These are phyloP conservation scores for Taenaris catops DNA, from an alignment of 2,888 invertebrate genomes.

Conservation along the genomic window DNA sequence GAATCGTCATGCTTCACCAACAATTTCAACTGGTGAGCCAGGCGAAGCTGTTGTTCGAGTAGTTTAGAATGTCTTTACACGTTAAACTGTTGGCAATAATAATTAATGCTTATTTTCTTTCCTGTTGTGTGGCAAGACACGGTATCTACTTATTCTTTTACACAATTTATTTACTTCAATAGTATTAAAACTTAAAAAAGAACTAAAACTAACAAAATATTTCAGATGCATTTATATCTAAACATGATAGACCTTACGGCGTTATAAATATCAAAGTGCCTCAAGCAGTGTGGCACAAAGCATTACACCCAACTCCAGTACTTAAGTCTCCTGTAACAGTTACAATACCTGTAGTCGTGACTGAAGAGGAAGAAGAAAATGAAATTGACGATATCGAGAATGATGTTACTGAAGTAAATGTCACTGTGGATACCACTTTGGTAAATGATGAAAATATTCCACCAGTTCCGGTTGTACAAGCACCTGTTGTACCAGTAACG, in stretches of 20 bases:
- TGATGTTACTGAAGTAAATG: constrained; percentile 29
- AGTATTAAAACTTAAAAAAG: background rate
- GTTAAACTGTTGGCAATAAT: constrained; percentile 30
- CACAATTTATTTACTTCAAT: background rate
- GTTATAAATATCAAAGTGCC: constrained; percentile 55
- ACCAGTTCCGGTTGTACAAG: constrained; percentile 15
- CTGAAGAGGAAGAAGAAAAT: constrained; percentile 36
- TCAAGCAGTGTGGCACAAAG: constrained; percentile 50
- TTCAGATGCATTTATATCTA: constrained; percentile 24
- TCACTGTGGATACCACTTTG: constrained; percentile 28
- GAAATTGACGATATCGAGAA: constrained; percentile 31
- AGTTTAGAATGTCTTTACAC: constrained; percentile 16
- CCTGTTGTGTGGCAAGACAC: constrained; percentile 26
- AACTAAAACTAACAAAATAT: constrained; percentile 5
- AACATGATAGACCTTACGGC: constrained; percentile 46
- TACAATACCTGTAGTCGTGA: constrained; percentile 60
- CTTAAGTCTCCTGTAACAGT: constrained; percentile 61
- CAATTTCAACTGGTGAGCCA: constrained; percentile 54
- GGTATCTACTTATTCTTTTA: too few relatives aligned
- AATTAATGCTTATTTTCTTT: constrained; percentile 25
- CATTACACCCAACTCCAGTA: constrained; percentile 56
- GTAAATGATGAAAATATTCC: constrained; percentile 30
- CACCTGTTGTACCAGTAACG: constrained; percentile 18
- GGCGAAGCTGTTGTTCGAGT: constrained; percentile 34
- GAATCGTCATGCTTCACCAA: constrained; percentile 45